These are phyloP conservation scores for Clarias platycephalus DNA, from an alignment of 2,797 vertebrate species.

Conservation along the genomic window DNA sequence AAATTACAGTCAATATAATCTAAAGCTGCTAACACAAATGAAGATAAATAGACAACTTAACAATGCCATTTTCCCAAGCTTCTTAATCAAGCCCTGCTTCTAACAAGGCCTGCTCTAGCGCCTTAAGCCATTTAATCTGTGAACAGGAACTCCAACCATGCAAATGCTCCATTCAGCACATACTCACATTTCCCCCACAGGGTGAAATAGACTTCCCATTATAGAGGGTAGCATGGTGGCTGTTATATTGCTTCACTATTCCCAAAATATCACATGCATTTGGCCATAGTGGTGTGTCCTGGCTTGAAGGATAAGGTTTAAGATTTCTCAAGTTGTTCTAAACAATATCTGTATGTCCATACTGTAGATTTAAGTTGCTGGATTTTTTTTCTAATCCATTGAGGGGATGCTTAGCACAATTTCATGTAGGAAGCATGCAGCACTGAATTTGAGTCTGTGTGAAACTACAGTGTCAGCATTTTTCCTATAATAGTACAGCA, in stretches of 20 bases:
- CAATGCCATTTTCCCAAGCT: background rate
- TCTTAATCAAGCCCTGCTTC: background rate
- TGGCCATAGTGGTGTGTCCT: background rate
- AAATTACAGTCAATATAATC: background rate
- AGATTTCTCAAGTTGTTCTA: too few relatives aligned
- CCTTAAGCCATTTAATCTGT: background rate
- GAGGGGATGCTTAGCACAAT: too few relatives aligned
- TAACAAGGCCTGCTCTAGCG: background rate
- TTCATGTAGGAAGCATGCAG: too few relatives aligned
- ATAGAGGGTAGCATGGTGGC: background rate
- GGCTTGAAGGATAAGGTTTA: background rate
- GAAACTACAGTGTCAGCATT: too few relatives aligned
- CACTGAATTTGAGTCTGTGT: background rate
- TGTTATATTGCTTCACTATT: background rate
- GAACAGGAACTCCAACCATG: background rate
- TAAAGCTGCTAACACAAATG: background rate
- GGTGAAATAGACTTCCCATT: background rate
- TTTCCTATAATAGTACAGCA: too few relatives aligned
- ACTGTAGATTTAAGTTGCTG: too few relatives aligned
- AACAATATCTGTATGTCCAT: too few relatives aligned
- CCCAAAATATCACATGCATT: background rate
- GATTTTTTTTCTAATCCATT: too few relatives aligned
- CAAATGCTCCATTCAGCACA: background rate
- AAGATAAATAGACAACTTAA: background rate
- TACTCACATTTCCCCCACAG: background rate